phyloP scores from a whole-genome alignment of 2,113 vertebrate species.

The Sterna hirundo region DNA sequence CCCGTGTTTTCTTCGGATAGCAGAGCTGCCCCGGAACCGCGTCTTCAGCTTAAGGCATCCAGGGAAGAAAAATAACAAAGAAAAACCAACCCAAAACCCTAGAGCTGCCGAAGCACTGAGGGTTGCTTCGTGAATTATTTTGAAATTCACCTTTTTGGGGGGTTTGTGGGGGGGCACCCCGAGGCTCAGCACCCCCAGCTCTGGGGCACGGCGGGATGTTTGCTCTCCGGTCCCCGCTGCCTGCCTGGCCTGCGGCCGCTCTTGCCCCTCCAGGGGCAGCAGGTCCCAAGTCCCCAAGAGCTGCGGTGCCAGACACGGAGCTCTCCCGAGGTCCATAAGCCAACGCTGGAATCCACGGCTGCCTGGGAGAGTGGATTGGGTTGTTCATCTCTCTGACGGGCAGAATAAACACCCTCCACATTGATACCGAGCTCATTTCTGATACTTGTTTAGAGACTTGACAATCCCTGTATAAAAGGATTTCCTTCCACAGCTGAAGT shows the following conservation, averaged over 20 bases:
- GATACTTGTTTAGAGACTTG: constrained; percentile 29
- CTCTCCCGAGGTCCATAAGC: background rate
- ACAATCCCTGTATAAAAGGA: constrained; percentile 50
- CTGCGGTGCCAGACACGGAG: background rate
- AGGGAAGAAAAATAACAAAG: background rate
- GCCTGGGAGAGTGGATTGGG: background rate
- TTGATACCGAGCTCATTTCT: background rate
- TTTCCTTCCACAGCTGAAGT: constrained; percentile 24
- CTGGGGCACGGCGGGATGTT: accelerated
- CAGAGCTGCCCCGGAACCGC: background rate
- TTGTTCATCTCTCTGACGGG: constrained; percentile 42
- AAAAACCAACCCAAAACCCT: no score
- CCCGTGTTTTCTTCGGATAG: accelerated
- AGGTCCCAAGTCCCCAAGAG: accelerated
- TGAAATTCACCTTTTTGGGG: background rate
- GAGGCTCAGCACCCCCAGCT: background rate
- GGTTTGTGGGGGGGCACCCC: accelerated
- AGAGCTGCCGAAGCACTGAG: background rate
- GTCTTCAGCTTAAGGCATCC: background rate
- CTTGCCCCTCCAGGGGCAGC: accelerated
- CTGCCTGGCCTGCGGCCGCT: background rate
- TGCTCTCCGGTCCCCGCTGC: accelerated
- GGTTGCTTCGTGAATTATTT: background rate
- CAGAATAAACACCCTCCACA: constrained; percentile 24
- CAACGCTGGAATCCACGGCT: accelerated